Percentiles rank a stretch among this genome's conserved stretches.
phyloP scores from a whole-genome alignment of 1,140 invertebrate species.

The Andrena cerasifolii region DNA sequence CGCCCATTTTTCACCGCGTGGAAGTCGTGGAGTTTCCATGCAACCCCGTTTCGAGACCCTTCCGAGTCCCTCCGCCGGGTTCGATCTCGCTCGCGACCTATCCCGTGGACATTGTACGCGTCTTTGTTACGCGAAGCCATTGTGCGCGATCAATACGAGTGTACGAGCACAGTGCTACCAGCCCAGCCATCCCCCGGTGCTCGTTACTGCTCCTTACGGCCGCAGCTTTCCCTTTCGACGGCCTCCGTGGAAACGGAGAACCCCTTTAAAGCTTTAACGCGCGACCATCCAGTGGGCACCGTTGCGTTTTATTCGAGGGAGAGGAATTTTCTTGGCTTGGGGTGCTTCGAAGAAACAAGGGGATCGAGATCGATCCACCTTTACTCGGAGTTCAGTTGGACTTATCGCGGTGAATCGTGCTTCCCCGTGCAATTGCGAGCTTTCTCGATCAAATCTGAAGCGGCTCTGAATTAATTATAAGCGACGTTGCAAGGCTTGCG shows the following conservation, averaged over 20 bases:
- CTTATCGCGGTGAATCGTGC: too few relatives aligned
- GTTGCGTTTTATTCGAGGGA: not conserved
- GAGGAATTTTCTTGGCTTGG: not conserved
- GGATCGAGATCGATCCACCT: not conserved
- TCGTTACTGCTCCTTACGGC: slow-evolving; percentile 37
- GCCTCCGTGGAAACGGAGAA: slow-evolving; percentile 60
- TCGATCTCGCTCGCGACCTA: slow-evolving; percentile 21
- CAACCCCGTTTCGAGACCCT: not conserved
- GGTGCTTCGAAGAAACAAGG: too few relatives aligned
- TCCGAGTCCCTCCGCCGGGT: not conserved
- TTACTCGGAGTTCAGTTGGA: too few relatives aligned
- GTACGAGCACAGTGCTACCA: slow-evolving; percentile 15
- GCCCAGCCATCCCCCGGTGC: slow-evolving; percentile 51
- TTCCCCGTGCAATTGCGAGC: too few relatives aligned
- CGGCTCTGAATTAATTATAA: too few relatives aligned
- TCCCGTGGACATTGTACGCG: slow-evolving; percentile 43
- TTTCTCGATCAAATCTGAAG: too few relatives aligned
- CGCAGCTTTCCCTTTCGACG: slow-evolving; percentile 66
- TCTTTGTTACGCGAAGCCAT: slow-evolving; percentile 47
- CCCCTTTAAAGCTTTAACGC: slow-evolving; percentile 65
- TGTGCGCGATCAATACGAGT: slow-evolving; percentile 62
- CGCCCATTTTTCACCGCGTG: not conserved
- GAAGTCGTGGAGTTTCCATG: not conserved
- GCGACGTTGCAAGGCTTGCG: too few relatives aligned
- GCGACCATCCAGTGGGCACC: slow-evolving; percentile 3